Evolutionary conservation across 2,888 invertebrate species (phyloP).

Genomic region (Dendrolimus houi): DNA sequence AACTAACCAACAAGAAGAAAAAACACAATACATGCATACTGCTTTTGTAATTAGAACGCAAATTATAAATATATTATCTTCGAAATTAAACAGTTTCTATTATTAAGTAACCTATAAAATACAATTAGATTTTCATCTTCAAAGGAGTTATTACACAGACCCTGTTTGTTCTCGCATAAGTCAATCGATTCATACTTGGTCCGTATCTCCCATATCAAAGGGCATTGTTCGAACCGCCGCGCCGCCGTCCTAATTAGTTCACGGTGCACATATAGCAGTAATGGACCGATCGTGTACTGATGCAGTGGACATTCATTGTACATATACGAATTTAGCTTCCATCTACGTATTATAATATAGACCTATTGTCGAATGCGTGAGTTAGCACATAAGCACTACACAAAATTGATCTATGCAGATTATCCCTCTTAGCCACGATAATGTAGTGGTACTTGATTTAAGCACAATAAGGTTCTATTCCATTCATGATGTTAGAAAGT

Average conservation of each 20-base stretch:
- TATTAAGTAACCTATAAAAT: too few relatives aligned
- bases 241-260: constrained; percentile 28
- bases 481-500: too few relatives aligned
- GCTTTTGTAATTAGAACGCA: too few relatives aligned
- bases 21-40: too few relatives aligned
- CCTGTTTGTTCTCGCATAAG: too few relatives aligned
- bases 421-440: neutral
- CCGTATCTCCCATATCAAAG: neutral
- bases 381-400: neutral
- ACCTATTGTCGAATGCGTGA: neutral
- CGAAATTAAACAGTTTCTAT: too few relatives aligned
- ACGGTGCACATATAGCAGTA: constrained; percentile 31
- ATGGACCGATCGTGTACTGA: constrained; percentile 34
- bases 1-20: too few relatives aligned
- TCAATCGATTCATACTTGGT: too few relatives aligned
- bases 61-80: too few relatives aligned
- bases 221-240: neutral
- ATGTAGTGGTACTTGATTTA: neutral
- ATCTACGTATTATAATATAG: constrained; percentile 14
- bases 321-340: constrained; percentile 14
- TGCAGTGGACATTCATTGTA: constrained; percentile 14
- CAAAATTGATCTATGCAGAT: neutral
- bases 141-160: too few relatives aligned
- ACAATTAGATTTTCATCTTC: too few relatives aligned
- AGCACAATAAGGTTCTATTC: too few relatives aligned